These are phyloP conservation scores for Leucoma salicis DNA, from an alignment of 2,888 invertebrate genomes.

Conservation along the genomic window DNA sequence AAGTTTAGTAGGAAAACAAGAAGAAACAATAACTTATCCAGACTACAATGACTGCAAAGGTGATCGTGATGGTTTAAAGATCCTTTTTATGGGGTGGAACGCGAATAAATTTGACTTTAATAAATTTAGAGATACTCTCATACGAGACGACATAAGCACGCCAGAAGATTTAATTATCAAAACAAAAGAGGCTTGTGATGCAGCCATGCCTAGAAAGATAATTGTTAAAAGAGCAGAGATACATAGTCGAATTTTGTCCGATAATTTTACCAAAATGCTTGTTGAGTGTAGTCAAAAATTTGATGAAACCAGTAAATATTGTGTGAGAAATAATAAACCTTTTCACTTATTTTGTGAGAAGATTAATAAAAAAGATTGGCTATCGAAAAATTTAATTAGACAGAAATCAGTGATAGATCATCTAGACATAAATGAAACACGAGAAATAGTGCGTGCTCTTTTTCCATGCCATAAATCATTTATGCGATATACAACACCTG, in stretches of 20 bases:
- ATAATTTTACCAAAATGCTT: background rate
- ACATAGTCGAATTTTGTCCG: background rate
- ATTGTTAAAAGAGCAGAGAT: background rate
- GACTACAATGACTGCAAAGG: background rate
- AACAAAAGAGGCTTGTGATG: background rate
- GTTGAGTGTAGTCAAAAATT: background rate
- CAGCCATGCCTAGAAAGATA: background rate
- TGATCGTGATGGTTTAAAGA: background rate
- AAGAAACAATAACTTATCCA: background rate
- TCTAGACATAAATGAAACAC: background rate
- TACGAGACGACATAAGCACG: background rate
- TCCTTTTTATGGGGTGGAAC: background rate
- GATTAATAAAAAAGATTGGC: background rate
- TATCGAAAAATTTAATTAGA: background rate
- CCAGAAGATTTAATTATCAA: background rate
- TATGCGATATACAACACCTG: background rate
- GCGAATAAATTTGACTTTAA: background rate
- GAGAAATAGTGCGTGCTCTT: background rate
- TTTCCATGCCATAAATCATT: background rate
- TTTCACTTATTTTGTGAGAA: too few species aligned
- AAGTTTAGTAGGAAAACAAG: background rate
- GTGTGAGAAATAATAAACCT: too few species aligned
- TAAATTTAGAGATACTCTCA: background rate
- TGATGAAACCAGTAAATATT: background rate
- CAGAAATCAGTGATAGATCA: background rate